phyloP scores from a whole-genome alignment of 2,113 vertebrate genomes.

The Artemisiospiza belli region DNA sequence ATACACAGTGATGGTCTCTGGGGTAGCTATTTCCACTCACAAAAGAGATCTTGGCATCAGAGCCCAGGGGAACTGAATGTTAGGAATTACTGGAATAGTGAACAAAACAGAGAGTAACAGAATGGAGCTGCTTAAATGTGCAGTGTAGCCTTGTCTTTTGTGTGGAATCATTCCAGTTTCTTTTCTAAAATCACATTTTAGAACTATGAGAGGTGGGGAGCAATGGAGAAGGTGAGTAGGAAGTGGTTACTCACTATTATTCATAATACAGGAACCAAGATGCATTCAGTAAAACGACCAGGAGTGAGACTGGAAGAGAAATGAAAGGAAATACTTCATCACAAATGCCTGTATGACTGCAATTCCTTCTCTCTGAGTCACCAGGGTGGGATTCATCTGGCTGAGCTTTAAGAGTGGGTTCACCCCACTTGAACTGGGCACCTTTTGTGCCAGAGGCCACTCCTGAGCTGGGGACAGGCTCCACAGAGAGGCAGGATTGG shows the following conservation, averaged over 20 bases:
- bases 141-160: neutral
- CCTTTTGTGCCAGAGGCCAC: neutral
- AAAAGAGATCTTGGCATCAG: neutral
- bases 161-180: neutral
- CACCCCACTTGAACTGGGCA: neutral
- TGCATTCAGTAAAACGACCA: neutral
- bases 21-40: constrained; percentile 21
- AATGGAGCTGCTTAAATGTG: neutral
- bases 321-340: constrained; percentile 52
- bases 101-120: neutral
- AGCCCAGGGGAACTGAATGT: neutral
- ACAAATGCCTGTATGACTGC: neutral
- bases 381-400: constrained; percentile 37
- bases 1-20: neutral
- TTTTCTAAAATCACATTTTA: neutral
- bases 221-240: neutral
- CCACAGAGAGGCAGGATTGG: neutral
- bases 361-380: constrained; percentile 58
- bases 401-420: neutral
- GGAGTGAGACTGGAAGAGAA: constrained; percentile 13
- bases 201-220: neutral
- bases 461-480: neutral
- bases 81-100: neutral
- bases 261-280: neutral
- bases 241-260: neutral